Evolutionary conservation across 2,888 invertebrate species (phyloP), one percentile per base, ranked within the genome.

Genomic region (Shargacucullia verbasci): DNA sequence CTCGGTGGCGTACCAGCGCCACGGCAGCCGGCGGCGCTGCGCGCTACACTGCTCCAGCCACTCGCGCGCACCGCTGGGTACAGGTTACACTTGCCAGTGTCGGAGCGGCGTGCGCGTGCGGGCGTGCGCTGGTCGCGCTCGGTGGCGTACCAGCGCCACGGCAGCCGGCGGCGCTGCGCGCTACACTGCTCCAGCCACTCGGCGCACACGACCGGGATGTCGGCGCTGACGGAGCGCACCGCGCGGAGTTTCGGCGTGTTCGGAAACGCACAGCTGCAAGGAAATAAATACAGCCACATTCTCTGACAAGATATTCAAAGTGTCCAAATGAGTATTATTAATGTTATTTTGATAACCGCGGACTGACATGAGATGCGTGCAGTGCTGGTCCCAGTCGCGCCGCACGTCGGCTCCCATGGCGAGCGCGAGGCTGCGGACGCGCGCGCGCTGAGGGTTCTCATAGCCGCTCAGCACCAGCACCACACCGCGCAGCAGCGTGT

Each of bases 391-490:
- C 98, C 98, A 98, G 89, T 97, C 97, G 0, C 95, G 91, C 83
- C 95, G 95, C 82, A 97, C 98, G 70, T 93, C 94, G 0, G 98
- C 98, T 1, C 98, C 98, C 95, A 99, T 95, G 50, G 95, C 95
- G 3, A 96, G 57, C 6, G 97, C 98, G 71, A 95, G 94, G 63
- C 94, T 95, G 33, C 98, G 91, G 45, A 98, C 81, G 59, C 94
- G 88, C 0, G 94, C 95, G 46, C 98, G 95, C 59, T 95, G 94
- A 4, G 98, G 98, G 93, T 98, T 97, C 91, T 96, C 95, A 89
- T 97, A 98, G 0, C 98, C 98, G 90, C 98, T 98, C 66, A 99
- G 95, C n/a, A 96, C 97, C 81, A 98, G 95, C 57, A 95, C 95
- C 3, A 97, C 97, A 48, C 95, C 96, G 10, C 93, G 86, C 70